These are phyloP conservation scores for Chamaea fasciata DNA, from an alignment of 2,113 vertebrate genomes.

Conservation along the genomic window DNA sequence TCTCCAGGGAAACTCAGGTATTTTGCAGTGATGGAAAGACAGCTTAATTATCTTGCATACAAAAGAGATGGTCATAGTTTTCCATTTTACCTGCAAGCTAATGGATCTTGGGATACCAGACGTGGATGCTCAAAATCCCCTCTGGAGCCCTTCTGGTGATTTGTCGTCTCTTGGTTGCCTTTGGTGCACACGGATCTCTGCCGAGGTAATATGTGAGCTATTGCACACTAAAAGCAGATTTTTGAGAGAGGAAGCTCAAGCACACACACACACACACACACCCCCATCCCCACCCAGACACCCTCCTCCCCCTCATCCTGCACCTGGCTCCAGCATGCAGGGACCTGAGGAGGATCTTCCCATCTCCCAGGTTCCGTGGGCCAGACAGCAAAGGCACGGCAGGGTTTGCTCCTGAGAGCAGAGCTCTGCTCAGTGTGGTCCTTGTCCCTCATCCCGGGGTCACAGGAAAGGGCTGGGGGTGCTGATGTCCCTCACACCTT, in stretches of 20 bases:
- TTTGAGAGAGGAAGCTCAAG: constrained; percentile 11
- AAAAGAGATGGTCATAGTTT: constrained; percentile 11
- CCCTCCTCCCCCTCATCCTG: background rate
- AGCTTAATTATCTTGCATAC: constrained; percentile 6
- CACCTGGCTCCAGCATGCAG: background rate
- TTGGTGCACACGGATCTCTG: constrained; percentile 25
- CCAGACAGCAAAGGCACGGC: background rate
- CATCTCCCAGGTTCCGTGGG: background rate
- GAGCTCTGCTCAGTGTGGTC: background rate
- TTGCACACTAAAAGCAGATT: constrained; percentile 23
- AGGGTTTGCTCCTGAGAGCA: background rate
- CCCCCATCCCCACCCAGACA: background rate
- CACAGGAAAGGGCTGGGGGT: background rate
- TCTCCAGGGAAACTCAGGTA: constrained; percentile 49
- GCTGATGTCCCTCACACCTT: background rate
- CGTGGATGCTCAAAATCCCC: constrained; percentile 48
- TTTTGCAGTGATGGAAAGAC: constrained; percentile 33
- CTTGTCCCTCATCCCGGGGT: background rate
- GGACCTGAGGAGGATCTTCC: background rate
- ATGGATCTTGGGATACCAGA: constrained; percentile 46
- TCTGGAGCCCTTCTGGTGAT: constrained; percentile 34
- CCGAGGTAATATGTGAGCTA: constrained; percentile 18
- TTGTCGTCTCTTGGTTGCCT: constrained; percentile 35
- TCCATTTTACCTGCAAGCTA: constrained; percentile 54
- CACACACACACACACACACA: background rate